These are phyloP conservation scores for Lithosia quadra DNA, from an alignment of 2,888 invertebrate species.

Conservation along the genomic window DNA sequence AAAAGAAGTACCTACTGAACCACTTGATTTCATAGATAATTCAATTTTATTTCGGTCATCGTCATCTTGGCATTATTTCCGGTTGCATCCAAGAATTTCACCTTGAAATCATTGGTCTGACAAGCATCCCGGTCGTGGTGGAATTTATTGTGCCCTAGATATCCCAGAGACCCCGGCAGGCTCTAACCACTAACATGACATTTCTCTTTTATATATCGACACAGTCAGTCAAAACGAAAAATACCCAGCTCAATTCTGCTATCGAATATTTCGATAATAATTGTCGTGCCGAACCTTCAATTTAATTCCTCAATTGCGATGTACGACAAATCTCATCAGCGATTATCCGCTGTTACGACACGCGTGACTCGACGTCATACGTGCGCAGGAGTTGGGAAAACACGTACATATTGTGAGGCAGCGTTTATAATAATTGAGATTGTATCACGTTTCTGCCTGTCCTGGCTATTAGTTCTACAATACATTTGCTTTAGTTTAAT, in stretches of 20 bases:
- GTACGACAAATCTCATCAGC: constrained; percentile 36
- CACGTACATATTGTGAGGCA: constrained; percentile 32
- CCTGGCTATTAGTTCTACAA: neutral
- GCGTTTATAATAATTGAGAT: constrained; percentile 35
- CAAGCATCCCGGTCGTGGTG: too few species aligned
- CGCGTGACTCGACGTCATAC: constrained; percentile 22
- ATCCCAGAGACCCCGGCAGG: too few species aligned
- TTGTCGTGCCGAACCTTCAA: neutral
- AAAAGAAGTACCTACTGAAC: too few species aligned
- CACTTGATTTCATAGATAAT: too few species aligned
- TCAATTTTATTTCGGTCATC: too few species aligned
- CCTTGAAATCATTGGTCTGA: too few species aligned
- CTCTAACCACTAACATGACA: too few species aligned
- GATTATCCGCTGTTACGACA: constrained; percentile 36
- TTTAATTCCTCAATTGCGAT: constrained; percentile 23
- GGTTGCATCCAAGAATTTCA: too few species aligned
- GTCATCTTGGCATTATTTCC: too few species aligned
- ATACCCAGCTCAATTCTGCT: neutral
- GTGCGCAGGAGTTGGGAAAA: constrained; percentile 21
- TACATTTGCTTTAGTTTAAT: neutral
- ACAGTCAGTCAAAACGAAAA: neutral
- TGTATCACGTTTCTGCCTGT: constrained; percentile 34
- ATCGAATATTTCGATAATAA: neutral
- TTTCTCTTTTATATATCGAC: neutral
- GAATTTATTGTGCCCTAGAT: too few species aligned